phyloP scores from a whole-genome alignment of 2,888 invertebrate species.

The Meandrusa payeni region DNA sequence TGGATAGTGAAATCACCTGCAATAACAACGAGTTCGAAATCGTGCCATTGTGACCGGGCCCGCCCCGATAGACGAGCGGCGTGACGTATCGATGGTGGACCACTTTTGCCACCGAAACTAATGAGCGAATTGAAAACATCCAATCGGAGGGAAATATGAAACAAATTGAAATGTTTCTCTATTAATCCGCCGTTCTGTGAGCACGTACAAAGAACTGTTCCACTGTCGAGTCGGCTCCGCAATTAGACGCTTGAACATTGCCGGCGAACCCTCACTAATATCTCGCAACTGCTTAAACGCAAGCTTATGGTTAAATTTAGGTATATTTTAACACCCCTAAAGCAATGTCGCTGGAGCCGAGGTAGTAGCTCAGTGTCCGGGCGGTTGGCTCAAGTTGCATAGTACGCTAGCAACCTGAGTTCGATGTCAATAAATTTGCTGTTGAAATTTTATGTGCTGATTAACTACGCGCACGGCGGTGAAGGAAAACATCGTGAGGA shows the following conservation, averaged over 20 bases:
- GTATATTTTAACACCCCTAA: conserved; percentile 19
- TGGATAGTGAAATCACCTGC: conserved; percentile 28
- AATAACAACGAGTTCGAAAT: conserved; percentile 58
- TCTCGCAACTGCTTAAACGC: conserved; percentile 5
- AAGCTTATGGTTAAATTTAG: conserved; percentile 17
- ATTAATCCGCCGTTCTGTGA: conserved; percentile 25
- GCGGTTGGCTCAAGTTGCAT: no score
- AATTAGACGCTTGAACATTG: conserved; percentile 60
- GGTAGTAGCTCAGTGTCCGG: no score
- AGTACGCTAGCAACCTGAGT: no score
- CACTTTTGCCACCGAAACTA: conserved; percentile 51
- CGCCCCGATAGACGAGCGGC: conserved; percentile 71
- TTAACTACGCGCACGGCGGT: no score
- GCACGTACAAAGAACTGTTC: conserved; percentile 21
- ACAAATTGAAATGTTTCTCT: conserved; percentile 39
- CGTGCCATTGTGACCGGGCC: conserved; percentile 54
- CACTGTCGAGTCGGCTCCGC: conserved; percentile 48
- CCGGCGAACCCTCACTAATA: conserved; percentile 54
- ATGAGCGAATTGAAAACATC: conserved; percentile 46
- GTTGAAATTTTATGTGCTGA: no score
- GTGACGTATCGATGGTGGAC: conserved; percentile 61
- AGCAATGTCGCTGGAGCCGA: no score
- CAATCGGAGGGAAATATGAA: conserved; percentile 42
- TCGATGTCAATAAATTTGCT: no score
- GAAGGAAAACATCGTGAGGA: no score